Percentiles rank a stretch among this genome's conserved stretches.
These are phyloP conservation scores for Polymixis flavicincta DNA, from an alignment of 2,888 invertebrate genomes.

Conservation along the genomic window DNA sequence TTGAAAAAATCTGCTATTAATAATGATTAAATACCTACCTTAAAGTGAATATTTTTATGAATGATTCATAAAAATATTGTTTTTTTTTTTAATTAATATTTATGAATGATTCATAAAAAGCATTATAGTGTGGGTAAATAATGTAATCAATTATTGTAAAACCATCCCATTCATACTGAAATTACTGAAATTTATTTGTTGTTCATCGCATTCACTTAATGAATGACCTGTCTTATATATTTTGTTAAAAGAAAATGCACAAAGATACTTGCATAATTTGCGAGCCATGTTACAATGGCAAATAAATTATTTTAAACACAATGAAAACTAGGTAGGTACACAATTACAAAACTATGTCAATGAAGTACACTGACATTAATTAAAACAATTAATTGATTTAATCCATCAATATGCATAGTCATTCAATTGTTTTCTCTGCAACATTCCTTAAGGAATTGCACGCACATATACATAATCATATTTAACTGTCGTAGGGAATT, in stretches of 20 bases:
- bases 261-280: background rate
- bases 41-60: too few relatives aligned
- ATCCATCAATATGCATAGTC: constrained; percentile 58
- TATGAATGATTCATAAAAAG: too few relatives aligned
- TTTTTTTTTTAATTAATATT: too few relatives aligned
- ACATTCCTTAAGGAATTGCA: constrained; percentile 64
- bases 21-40: background rate
- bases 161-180: background rate
- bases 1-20: background rate
- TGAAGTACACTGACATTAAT: constrained; percentile 52
- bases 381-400: constrained; percentile 55
- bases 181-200: background rate
- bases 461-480: constrained; percentile 38
- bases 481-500: constrained; percentile 22
- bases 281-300: constrained; percentile 13
- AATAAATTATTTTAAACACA: background rate
- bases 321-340: constrained; percentile 21
- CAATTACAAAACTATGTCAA: constrained; percentile 51
- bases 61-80: too few relatives aligned
- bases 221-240: background rate
- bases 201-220: background rate
- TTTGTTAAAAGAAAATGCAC: background rate
- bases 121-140: too few relatives aligned
- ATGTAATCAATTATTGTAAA: too few relatives aligned
- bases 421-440: constrained; percentile 66